phyloP scores from a whole-genome alignment of 1,140 invertebrate genomes.

The Micrasema minimum region DNA sequence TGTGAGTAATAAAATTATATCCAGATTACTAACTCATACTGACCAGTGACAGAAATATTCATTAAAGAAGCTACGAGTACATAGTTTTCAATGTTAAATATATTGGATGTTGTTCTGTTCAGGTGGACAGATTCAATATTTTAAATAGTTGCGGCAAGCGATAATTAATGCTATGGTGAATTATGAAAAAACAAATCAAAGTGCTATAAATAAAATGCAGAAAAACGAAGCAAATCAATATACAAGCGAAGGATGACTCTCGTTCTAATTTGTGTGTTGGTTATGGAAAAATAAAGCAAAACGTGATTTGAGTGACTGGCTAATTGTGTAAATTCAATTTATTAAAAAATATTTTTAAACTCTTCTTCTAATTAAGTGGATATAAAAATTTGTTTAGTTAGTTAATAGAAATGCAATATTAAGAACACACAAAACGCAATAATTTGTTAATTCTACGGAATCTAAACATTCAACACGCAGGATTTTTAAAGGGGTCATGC shows the following conservation, averaged over 20 bases:
- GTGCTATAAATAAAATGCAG: slow-evolving; percentile 25
- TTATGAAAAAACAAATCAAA: slow-evolving; percentile 19
- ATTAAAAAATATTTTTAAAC: too few species aligned
- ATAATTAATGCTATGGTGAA: slow-evolving; percentile 23
- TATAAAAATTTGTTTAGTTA: neutral
- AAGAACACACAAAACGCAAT: slow-evolving; percentile 33
- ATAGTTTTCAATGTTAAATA: too few species aligned
- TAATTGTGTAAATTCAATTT: neutral
- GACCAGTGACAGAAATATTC: too few species aligned
- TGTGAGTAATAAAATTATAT: too few species aligned
- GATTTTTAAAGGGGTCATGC: slow-evolving; percentile 50
- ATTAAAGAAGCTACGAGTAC: too few species aligned
- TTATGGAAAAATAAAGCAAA: neutral
- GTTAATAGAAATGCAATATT: slow-evolving; percentile 11
- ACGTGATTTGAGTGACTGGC: slow-evolving; percentile 1
- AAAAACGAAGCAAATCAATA: slow-evolving; percentile 14
- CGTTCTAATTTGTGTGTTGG: neutral
- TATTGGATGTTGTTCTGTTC: slow-evolving; percentile 1
- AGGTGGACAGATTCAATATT: slow-evolving; percentile 6
- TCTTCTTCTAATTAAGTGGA: neutral
- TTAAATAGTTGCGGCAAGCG: slow-evolving; percentile 29
- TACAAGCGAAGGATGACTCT: slow-evolving; percentile 15
- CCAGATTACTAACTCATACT: too few species aligned
- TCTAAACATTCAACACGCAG: slow-evolving; percentile 55
- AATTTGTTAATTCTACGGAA: slow-evolving; percentile 43